Evolutionary conservation across 2,797 vertebrate species (phyloP).

Genomic region (Urophycis tenuis): DNA sequence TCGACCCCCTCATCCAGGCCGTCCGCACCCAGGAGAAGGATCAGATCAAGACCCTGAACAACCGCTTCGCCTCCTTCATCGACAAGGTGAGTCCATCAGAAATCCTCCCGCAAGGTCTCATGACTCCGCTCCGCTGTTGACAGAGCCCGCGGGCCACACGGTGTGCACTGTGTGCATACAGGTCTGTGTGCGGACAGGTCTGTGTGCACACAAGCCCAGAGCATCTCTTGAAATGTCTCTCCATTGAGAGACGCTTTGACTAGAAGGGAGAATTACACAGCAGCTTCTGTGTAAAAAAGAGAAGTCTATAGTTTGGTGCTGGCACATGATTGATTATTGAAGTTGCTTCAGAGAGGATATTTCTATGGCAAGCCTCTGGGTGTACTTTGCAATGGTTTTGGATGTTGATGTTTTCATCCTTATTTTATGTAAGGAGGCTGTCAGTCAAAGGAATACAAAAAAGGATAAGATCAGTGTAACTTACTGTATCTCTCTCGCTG

Average conservation of each 20-base stretch:
- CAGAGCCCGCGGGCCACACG: background rate
- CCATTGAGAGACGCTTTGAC: background rate
- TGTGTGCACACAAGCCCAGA: background rate
- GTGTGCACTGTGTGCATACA: background rate
- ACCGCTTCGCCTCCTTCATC: slow-evolving; percentile 92
- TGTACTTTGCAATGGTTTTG: background rate
- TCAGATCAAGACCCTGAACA: slow-evolving; percentile 94
- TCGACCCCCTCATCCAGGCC: slow-evolving; percentile 80
- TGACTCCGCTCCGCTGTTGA: background rate
- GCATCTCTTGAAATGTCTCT: background rate
- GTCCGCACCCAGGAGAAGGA: slow-evolving; percentile 91
- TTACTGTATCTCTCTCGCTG: slow-evolving; percentile 37
- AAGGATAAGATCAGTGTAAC: background rate
- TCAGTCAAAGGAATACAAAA: background rate
- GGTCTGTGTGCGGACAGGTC: background rate
- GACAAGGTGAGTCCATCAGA: slow-evolving; percentile 78
- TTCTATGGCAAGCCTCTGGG: background rate
- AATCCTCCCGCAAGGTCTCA: background rate
- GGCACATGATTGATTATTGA: background rate
- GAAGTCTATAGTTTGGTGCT: background rate
- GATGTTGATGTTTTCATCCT: background rate
- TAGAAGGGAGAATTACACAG: background rate
- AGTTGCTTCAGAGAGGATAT: background rate
- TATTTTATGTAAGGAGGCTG: background rate
- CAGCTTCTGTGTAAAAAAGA: background rate